Conservation (phyloP, 2,113 vertebrate species). For the Orientallactaga bullata region DNA sequence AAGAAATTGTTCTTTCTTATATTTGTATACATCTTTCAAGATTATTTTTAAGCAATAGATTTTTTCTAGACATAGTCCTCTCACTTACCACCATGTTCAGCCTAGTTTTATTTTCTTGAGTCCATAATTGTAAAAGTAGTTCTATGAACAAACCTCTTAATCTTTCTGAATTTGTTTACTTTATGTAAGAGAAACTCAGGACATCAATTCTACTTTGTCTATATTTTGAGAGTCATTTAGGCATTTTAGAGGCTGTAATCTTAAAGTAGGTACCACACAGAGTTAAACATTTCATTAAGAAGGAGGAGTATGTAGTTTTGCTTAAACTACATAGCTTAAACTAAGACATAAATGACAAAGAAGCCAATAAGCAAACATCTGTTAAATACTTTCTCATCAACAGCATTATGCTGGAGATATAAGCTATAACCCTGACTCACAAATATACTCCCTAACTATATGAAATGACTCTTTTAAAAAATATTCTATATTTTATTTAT, state of each 20-base stretch:
- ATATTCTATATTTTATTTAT: too few species aligned
- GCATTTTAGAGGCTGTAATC: neutral
- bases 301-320: neutral
- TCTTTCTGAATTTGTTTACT: conserved; percentile 5
- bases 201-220: neutral
- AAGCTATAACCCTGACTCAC: neutral
- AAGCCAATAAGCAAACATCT: neutral
- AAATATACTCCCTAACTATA: neutral
- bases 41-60: neutral
- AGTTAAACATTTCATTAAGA: neutral
- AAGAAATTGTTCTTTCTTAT: neutral
- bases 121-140: neutral
- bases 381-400: neutral
- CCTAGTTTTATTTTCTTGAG: conserved; percentile 7
- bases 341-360: neutral
- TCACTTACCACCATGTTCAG: neutral
- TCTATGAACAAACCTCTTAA: conserved; percentile 6
- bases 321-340: neutral
- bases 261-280: neutral
- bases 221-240: conserved; percentile 30
- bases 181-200: neutral
- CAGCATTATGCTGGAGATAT: neutral
- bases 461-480: conserved; percentile 2
- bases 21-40: neutral
- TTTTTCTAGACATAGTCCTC: conserved; percentile 3